Evolutionary conservation across 2,113 vertebrate genomes (phyloP).

Genomic region (Falcunculus frontatus): DNA sequence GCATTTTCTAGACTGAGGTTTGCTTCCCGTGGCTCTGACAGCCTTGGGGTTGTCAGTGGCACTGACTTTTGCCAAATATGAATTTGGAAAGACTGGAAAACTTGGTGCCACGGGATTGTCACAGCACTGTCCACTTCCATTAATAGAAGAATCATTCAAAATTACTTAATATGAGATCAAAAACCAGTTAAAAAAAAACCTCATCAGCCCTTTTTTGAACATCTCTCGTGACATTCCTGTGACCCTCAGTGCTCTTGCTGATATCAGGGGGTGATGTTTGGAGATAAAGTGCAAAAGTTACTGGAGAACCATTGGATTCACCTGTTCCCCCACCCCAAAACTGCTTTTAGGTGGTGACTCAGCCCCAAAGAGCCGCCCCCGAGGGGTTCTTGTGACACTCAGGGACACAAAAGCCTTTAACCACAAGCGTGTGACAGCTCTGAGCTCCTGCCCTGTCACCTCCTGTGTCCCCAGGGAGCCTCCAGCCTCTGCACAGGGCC

Average conservation of each 20-base stretch:
- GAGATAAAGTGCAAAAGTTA: neutral
- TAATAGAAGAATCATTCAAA: neutral
- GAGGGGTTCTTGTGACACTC: neutral
- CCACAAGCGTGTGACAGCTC: neutral
- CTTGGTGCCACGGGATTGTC: neutral
- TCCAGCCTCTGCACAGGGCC: rapidly evolving
- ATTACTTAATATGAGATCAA: neutral
- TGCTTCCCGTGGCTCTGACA: neutral
- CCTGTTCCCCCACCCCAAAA: neutral
- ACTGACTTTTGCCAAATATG: rapidly evolving
- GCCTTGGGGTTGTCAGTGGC: neutral
- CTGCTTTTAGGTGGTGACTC: neutral
- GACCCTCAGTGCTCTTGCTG: neutral
- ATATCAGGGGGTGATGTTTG: neutral
- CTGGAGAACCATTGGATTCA: neutral
- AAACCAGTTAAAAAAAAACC: neutral
- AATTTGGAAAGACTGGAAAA: neutral
- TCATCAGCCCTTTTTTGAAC: neutral
- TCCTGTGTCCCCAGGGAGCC: neutral
- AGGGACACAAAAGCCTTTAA: neutral
- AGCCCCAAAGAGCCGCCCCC: neutral
- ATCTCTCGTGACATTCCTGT: neutral
- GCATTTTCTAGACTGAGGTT: neutral
- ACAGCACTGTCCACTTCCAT: too few relatives aligned
- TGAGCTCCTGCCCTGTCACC: neutral